These are phyloP conservation scores for Phoeniculus purpureus DNA, from an alignment of 2,797 vertebrate species.

Conservation along the genomic window DNA sequence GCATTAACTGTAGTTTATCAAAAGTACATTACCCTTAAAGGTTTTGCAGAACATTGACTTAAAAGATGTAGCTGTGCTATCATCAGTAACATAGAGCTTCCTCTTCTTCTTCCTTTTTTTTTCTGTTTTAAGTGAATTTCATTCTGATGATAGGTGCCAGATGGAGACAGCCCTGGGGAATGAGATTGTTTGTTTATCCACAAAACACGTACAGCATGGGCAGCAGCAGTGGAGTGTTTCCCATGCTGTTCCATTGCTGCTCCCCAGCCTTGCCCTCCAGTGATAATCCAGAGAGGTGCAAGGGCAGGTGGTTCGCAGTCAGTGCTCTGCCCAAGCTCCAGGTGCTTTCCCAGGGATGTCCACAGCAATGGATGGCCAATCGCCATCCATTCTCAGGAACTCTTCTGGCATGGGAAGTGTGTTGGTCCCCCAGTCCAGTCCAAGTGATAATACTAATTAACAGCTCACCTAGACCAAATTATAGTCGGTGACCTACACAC, in stretches of 20 bases:
- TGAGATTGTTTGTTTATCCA: conserved; percentile 75
- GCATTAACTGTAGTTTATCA: conserved; percentile 28
- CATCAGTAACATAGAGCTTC: neutral
- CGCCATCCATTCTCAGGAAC: neutral
- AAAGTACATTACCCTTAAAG: neutral
- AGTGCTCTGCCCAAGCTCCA: neutral
- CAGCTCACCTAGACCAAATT: conserved; percentile 67
- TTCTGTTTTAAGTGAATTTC: conserved; percentile 55
- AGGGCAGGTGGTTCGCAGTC: neutral
- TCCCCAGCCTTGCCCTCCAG: conserved; percentile 6
- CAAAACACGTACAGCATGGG: conserved; percentile 71
- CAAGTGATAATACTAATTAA: conserved; percentile 68
- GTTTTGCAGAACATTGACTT: neutral
- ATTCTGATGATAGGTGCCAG: conserved; percentile 74
- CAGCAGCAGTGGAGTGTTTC: conserved; percentile 51
- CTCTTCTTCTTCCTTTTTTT: neutral
- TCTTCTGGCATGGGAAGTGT: neutral
- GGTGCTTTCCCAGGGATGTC: neutral
- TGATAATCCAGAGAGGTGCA: neutral
- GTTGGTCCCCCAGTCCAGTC: conserved; percentile 20
- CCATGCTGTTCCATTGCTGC: conserved; percentile 35
- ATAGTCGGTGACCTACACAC: conserved; percentile 54
- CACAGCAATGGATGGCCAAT: neutral
- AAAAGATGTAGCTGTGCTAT: neutral
- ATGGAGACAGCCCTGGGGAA: conserved; percentile 76